Base-by-base conservation (phyloP, 1,140 invertebrate species). In the Cyclina sinensis region DNA sequence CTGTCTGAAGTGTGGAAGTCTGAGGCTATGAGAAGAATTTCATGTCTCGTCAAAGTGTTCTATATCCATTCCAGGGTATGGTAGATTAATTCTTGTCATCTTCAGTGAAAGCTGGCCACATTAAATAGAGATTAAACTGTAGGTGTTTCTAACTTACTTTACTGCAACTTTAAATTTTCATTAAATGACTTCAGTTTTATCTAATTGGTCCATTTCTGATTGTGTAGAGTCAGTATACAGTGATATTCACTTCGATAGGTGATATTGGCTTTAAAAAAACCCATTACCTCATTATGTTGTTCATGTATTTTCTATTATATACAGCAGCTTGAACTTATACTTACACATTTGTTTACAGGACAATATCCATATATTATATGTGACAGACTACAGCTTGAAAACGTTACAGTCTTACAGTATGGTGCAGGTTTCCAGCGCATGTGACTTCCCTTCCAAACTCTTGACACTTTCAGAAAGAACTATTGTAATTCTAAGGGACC, bases 1-100 rank as follows among this genome's bases (percentile, higher is more conserved):
- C 65, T 70, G 65, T 70, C 65, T 21, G 65, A 70, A 21, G 32
- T n/a, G 14, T 70, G 65, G 65, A 70, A 70, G 24, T 70, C 65
- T 2, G 65, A 70, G 65, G 65, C 65, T n/a, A 70, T 70, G 65
- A 35, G 65, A 37, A 35, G 65, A 37, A 70, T 27, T 37, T 70
- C 65, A 0, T 70, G 65, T 70, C 12, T 70, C n/a, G 65, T 70
- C 14, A 70, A 70, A 70, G 65, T 70, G 32, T 37, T 70, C 32
- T 70, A 70, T 70, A 39, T 70, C 5, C 65, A 70, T 39, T 1
- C 12, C 5, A 70, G 37, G 65, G 65, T 70, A n/a, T n/a, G n/a
- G n/a, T n/a, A n/a, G n/a, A n/a, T n/a, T n/a, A 27, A 12, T 54
- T 54, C 5, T 18, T 54, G 51, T 54, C 5, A 18, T 18, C 21